Percentiles rank a stretch among this genome's conserved stretches.
Evolutionary conservation across 1,140 invertebrate species (phyloP).

Genomic region (Drosophila obscura): DNA sequence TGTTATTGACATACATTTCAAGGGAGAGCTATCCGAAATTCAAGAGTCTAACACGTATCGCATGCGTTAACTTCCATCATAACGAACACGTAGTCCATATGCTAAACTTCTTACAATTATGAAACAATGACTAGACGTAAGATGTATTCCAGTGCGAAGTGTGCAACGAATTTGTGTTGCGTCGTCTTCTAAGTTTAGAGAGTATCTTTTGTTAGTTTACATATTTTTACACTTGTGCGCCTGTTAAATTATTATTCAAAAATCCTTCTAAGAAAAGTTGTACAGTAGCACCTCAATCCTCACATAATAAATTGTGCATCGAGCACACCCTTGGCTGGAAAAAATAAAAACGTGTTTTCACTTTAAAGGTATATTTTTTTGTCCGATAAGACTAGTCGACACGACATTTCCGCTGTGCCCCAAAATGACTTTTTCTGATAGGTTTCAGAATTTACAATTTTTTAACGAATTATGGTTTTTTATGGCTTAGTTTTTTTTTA

Average conservation of each 20-base stretch:
- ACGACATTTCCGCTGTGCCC: too few relatives aligned
- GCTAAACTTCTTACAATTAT: too few relatives aligned
- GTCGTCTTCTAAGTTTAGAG: constrained; percentile 76
- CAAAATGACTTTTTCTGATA: too few relatives aligned
- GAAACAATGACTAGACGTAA: constrained; percentile 73
- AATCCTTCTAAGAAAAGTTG: constrained; percentile 68
- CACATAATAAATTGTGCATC: constrained; percentile 67
- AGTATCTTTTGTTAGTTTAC: constrained; percentile 76
- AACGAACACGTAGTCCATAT: neutral
- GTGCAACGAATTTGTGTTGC: constrained; percentile 76
- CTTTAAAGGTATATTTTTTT: neutral
- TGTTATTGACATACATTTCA: constrained; percentile 95
- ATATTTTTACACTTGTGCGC: constrained; percentile 71
- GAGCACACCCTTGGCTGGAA: constrained; percentile 60
- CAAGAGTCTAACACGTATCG: constrained; percentile 96
- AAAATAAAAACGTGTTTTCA: neutral
- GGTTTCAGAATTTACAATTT: too few relatives aligned
- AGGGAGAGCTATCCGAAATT: constrained; percentile 96
- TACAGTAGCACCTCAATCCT: constrained; percentile 71
- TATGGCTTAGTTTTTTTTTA: too few relatives aligned
- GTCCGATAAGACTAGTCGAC: too few relatives aligned
- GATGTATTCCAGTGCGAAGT: constrained; percentile 76
- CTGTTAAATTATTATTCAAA: constrained; percentile 72
- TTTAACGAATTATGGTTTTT: too few relatives aligned
- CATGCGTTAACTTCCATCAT: constrained; percentile 91